A percentile compares a stretch with the other conserved stretches of the same genome.
Evolutionary conservation across 2,888 invertebrate genomes (phyloP).

Genomic region (Drosophila buzzatii): DNA sequence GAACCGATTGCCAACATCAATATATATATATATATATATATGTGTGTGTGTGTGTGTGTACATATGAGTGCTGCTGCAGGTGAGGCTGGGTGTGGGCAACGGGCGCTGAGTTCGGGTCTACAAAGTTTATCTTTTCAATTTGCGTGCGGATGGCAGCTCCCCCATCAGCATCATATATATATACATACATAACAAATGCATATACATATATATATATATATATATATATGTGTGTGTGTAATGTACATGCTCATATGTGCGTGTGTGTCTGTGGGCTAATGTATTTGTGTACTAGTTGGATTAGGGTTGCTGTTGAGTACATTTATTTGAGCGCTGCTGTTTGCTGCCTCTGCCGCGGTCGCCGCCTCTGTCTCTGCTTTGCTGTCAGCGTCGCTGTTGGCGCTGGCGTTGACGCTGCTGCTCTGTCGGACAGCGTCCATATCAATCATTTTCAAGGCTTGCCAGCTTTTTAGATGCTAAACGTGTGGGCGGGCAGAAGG

Average conservation of each 20-base stretch:
- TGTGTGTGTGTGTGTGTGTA: neutral
- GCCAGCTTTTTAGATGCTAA: constrained; percentile 33
- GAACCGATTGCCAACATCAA: constrained; percentile 75
- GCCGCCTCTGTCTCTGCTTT: neutral
- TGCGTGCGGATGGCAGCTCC: constrained; percentile 59
- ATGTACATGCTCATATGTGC: neutral
- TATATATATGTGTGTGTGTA: constrained; percentile 21
- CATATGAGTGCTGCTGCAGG: constrained; percentile 48
- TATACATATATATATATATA: constrained; percentile 13
- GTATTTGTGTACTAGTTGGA: constrained; percentile 70
- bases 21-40: constrained; percentile 23
- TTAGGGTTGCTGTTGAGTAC: constrained; percentile 75
- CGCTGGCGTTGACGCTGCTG: constrained; percentile 14
- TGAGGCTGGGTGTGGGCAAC: constrained; percentile 22
- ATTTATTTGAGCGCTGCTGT: constrained; percentile 52
- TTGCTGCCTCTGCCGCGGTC: constrained; percentile 13
- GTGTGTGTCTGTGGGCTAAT: constrained; percentile 52
- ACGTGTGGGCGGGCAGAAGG: constrained; percentile 28
- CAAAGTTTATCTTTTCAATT: constrained; percentile 80
- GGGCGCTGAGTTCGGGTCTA: constrained; percentile 57
- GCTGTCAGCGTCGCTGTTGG: constrained; percentile 10
- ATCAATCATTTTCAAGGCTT: constrained; percentile 62
- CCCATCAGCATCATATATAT: constrained; percentile 33
- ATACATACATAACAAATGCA: neutral
- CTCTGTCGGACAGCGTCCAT: constrained; percentile 67